These are phyloP conservation scores for Aphyosemion australe DNA, from an alignment of 2,113 vertebrate genomes.

Conservation along the genomic window DNA sequence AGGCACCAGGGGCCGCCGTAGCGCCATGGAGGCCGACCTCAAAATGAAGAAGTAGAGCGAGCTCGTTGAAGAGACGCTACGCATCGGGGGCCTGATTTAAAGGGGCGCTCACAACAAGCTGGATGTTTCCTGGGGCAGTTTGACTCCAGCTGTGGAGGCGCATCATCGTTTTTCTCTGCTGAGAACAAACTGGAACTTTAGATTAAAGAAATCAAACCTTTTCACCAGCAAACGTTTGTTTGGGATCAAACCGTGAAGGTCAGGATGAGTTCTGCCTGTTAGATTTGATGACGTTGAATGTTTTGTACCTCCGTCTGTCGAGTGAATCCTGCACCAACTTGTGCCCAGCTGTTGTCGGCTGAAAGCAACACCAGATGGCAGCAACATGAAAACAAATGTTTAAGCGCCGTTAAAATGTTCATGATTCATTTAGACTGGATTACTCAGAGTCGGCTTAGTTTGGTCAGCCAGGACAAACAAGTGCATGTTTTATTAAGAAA, in stretches of 20 bases:
- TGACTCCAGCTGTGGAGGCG: slow-evolving; percentile 11
- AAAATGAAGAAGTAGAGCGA: slow-evolving; percentile 95
- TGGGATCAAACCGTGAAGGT: slow-evolving; percentile 2
- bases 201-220: neutral
- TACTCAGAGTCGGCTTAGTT: neutral
- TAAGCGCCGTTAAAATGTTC: too few species aligned
- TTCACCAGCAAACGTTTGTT: slow-evolving; percentile 61
- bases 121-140: slow-evolving; percentile 1
- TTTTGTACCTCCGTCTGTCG: slow-evolving; percentile 17
- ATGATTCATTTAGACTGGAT: too few species aligned
- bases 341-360: neutral
- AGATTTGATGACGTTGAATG: slow-evolving; percentile 12
- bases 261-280: neutral
- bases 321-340: neutral
- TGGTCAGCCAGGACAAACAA: neutral
- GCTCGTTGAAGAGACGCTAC: neutral
- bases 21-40: slow-evolving; percentile 98
- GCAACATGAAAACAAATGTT: too few species aligned
- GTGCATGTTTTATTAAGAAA: slow-evolving; percentile 20
- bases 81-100: too few species aligned
- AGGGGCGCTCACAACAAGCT: neutral
- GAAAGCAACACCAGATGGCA: neutral
- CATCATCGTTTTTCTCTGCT: slow-evolving; percentile 7
- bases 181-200: slow-evolving; percentile 6
- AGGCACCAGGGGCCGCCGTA: slow-evolving; percentile 96